Percentiles rank a stretch among this genome's conserved stretches.
These are phyloP conservation scores for Echinops telfairi DNA, from an alignment of 2,113 vertebrate species.

Conservation along the genomic window DNA sequence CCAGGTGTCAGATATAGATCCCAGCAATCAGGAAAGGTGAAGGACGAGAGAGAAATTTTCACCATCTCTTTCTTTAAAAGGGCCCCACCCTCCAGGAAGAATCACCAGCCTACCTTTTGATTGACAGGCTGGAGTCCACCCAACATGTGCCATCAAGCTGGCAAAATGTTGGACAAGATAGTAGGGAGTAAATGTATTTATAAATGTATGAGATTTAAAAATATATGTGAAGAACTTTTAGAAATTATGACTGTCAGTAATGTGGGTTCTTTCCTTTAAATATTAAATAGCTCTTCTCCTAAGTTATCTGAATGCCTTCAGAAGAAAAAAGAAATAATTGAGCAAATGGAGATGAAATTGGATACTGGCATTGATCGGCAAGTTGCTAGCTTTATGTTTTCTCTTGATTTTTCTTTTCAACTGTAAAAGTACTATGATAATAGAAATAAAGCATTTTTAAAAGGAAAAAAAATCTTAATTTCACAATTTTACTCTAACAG, in stretches of 20 bases:
- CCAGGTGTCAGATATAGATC: too few relatives aligned
- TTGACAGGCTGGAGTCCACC: too few relatives aligned
- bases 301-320: conserved; percentile 98
- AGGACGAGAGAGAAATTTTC: too few relatives aligned
- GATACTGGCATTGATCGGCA: conserved; percentile 98
- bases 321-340: conserved; percentile 99
- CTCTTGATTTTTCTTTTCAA: conserved; percentile 35
- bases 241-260: conserved; percentile 33
- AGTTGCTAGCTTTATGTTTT: conserved; percentile 79
- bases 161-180: background rate
- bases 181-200: background rate
- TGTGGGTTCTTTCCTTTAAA: conserved; percentile 1
- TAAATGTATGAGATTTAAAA: background rate
- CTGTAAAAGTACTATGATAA: background rate
- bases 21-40: too few relatives aligned
- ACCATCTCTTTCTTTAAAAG: too few relatives aligned
- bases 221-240: background rate
- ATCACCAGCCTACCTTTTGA: too few relatives aligned
- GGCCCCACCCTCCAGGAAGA: too few relatives aligned
- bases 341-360: conserved; percentile 99
- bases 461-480: conserved; percentile 38
- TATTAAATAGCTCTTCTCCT: conserved; percentile 93
- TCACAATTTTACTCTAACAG: background rate
- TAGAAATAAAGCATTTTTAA: conserved; percentile 35
- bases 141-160: too few relatives aligned